Conservation (phyloP, 2,888 invertebrate genomes). For the Argyresthia goedartella region DNA sequence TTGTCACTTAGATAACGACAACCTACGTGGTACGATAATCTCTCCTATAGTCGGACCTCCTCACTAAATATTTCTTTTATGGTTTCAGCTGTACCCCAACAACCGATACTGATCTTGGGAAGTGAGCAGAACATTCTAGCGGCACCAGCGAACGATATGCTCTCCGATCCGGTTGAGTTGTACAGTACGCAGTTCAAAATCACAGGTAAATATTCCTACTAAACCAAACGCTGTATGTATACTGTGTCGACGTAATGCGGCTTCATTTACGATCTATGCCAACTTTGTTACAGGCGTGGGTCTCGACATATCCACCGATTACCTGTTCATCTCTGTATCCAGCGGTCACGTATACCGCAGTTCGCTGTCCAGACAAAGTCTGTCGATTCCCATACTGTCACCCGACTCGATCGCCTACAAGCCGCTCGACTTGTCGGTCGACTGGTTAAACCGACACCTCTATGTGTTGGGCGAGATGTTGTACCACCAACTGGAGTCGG, state of each 20-base stretch:
- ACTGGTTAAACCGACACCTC: constrained; percentile 90
- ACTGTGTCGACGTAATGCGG: no score
- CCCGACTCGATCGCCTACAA: constrained; percentile 72
- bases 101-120: constrained; percentile 78
- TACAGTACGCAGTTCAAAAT: constrained; percentile 69
- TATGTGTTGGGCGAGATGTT: constrained; percentile 84
- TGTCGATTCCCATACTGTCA: constrained; percentile 62
- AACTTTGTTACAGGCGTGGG: constrained; percentile 74
- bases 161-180: constrained; percentile 76
- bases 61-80: background rate
- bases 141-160: constrained; percentile 75
- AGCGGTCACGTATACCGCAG: constrained; percentile 74
- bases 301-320: constrained; percentile 79
- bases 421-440: constrained; percentile 82
- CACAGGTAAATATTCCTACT: constrained; percentile 33
- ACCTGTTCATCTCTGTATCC: constrained; percentile 84
- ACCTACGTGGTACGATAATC: no score
- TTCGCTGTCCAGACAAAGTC: constrained; percentile 52
- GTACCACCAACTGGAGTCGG: constrained; percentile 41
- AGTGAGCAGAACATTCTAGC: constrained; percentile 77
- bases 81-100: constrained; percentile 75
- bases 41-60: background rate
- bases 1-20: no score
- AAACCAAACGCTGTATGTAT: no score
- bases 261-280: background rate